Conservation (phyloP, 35 echinoderm and acorn worm genomes). For the Acanthaster planci region DNA sequence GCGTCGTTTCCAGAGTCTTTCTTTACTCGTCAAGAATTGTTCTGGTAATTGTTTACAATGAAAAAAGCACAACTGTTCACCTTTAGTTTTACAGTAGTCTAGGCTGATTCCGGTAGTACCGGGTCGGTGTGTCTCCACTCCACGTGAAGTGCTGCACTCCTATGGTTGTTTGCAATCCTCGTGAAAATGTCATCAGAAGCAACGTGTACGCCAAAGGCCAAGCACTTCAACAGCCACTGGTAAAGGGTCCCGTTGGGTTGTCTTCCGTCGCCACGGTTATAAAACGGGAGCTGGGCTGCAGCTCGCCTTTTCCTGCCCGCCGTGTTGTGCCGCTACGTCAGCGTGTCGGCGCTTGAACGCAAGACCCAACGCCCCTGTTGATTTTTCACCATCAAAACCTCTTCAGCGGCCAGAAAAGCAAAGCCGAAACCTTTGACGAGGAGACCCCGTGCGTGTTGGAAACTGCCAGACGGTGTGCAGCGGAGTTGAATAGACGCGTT, state of each 20-base stretch:
- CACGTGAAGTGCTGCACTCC: not conserved
- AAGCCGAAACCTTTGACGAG: not conserved
- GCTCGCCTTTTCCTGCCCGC: not conserved
- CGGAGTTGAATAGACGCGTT: too few relatives aligned
- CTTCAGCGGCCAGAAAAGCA: not conserved
- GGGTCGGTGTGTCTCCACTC: not conserved
- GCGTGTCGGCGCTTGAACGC: not conserved
- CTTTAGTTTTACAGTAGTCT: too few relatives aligned
- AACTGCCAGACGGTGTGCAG: too few relatives aligned
- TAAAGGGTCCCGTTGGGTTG: not conserved
- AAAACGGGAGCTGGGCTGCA: too few relatives aligned
- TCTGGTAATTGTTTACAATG: too few relatives aligned
- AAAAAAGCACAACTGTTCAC: too few relatives aligned
- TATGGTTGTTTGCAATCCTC: not conserved
- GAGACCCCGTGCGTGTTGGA: too few relatives aligned
- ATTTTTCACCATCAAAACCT: conserved; percentile 20
- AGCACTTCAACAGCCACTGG: not conserved
- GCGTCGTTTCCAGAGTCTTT: too few relatives aligned
- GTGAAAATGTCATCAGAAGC: not conserved
- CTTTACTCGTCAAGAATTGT: too few relatives aligned
- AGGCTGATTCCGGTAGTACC: not conserved
- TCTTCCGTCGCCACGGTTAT: too few relatives aligned
- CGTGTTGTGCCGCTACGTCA: not conserved
- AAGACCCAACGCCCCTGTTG: not conserved
- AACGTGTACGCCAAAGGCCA: not conserved